A percentile compares a stretch with the other conserved stretches of the same genome.
Evolutionary conservation across 2,113 vertebrate species (phyloP).

Genomic region (Oryzias celebensis): DNA sequence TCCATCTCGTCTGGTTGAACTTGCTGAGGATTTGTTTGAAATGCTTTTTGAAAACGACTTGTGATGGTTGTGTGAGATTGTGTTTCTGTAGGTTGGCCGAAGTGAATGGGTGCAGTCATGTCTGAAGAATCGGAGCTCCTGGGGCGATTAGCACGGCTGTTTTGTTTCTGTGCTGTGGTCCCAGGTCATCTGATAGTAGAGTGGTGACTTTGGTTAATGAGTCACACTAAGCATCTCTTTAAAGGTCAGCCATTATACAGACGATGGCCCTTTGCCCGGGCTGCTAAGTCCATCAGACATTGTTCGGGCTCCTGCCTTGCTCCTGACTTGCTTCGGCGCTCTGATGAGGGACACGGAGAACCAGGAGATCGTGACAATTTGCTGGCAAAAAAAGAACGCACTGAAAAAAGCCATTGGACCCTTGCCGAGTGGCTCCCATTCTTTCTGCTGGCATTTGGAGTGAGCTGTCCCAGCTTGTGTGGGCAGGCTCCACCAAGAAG

Average conservation of each 20-base stretch:
- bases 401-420: slow-evolving; percentile 57
- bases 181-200: slow-evolving; percentile 81
- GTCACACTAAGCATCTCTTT: slow-evolving; percentile 77
- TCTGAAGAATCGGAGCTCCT: slow-evolving; percentile 78
- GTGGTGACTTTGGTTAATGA: slow-evolving; percentile 80
- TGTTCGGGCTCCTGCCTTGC: slow-evolving; percentile 56
- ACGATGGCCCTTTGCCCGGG: slow-evolving; percentile 67
- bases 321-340: slow-evolving; percentile 56
- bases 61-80: slow-evolving; percentile 69
- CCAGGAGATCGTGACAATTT: slow-evolving; percentile 53
- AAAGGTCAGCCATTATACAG: slow-evolving; percentile 82
- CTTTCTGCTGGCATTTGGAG: slow-evolving; percentile 48
- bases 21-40: slow-evolving; percentile 73
- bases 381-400: slow-evolving; percentile 54
- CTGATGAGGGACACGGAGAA: slow-evolving; percentile 47
- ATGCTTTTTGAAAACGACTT: slow-evolving; percentile 69
- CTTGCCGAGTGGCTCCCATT: slow-evolving; percentile 61
- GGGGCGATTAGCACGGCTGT: slow-evolving; percentile 74
- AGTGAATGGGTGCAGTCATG: slow-evolving; percentile 78
- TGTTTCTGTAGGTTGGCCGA: slow-evolving; percentile 78
- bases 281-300: slow-evolving; percentile 66
- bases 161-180: slow-evolving; percentile 72
- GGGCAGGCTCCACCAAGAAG: slow-evolving; percentile 60
- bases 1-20: slow-evolving; percentile 49
- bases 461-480: slow-evolving; percentile 69